These are phyloP conservation scores for Drosophila serrata DNA, from an alignment of 1,140 invertebrate genomes.

Conservation along the genomic window DNA sequence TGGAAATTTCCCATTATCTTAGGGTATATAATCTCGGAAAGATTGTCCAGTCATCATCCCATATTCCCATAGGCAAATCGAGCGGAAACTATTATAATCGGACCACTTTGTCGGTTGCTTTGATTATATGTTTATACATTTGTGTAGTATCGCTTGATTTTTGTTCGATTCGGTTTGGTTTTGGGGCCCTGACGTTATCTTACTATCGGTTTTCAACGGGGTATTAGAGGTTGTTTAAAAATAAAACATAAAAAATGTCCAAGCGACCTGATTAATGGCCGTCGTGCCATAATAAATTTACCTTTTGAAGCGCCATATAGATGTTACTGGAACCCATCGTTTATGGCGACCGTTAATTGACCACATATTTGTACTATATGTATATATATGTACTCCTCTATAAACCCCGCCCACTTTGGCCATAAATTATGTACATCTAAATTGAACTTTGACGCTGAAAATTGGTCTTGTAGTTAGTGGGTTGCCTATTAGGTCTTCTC, in stretches of 20 bases:
- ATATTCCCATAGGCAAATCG: slow-evolving; percentile 32
- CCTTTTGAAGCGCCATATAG: slow-evolving; percentile 51
- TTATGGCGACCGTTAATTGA: slow-evolving; percentile 39
- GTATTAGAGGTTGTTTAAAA: slow-evolving; percentile 68
- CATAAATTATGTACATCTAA: slow-evolving; percentile 75
- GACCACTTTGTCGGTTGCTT: slow-evolving; percentile 28
- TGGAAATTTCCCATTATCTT: slow-evolving; percentile 36
- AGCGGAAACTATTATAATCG: slow-evolving; percentile 47
- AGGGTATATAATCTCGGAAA: slow-evolving; percentile 16
- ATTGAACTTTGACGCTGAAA: slow-evolving; percentile 76
- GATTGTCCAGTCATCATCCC: slow-evolving; percentile 35
- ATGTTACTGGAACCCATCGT: slow-evolving; percentile 30
- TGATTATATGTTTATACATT: background rate
- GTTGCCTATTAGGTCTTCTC: background rate
- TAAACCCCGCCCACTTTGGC: slow-evolving; percentile 32
- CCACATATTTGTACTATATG: background rate
- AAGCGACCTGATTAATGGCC: slow-evolving; percentile 63
- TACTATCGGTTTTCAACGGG: slow-evolving; percentile 19
- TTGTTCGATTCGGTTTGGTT: slow-evolving; percentile 15
- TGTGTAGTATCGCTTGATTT: slow-evolving; percentile 9
- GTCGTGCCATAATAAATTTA: slow-evolving; percentile 36
- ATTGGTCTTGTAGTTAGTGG: slow-evolving; percentile 32
- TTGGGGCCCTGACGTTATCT: slow-evolving; percentile 29
- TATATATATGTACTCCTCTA: slow-evolving; percentile 3
- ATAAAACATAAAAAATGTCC: slow-evolving; percentile 73